Conservation (phyloP, 2,113 vertebrate genomes). For the Thamnaconus septentrionalis region DNA sequence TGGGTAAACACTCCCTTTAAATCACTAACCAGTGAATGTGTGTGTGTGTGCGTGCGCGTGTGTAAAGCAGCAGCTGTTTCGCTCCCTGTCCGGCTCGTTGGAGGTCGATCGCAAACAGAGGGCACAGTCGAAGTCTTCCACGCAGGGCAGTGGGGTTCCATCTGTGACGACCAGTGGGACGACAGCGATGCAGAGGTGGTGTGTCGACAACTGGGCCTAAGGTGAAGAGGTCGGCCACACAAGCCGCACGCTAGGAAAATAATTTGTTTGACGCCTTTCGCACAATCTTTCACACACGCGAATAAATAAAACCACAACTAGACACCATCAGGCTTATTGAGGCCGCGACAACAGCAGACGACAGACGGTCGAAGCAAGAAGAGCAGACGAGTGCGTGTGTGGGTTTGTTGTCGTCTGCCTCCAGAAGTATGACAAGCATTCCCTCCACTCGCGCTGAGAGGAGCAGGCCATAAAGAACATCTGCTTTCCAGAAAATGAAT, state of each 20-base stretch:
- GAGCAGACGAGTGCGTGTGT: constrained; percentile 38
- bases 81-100: constrained; percentile 81
- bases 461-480: constrained; percentile 64
- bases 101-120: constrained; percentile 76
- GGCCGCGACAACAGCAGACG: constrained; percentile 5
- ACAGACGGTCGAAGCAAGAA: constrained; percentile 19
- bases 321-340: too few species aligned
- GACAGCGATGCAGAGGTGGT: constrained; percentile 94
- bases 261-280: too few species aligned
- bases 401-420: constrained; percentile 53
- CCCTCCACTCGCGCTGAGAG: constrained; percentile 58
- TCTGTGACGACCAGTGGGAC: constrained; percentile 97
- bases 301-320: too few species aligned
- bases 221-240: constrained; percentile 71
- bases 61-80: constrained; percentile 62
- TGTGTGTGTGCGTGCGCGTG: not conserved
- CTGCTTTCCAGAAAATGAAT: constrained; percentile 68
- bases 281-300: too few species aligned
- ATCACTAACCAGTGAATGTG: too few species aligned
- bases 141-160: constrained; percentile 90
- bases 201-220: constrained; percentile 93
- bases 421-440: constrained; percentile 76
- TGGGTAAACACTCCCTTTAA: too few species aligned
- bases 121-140: constrained; percentile 92
- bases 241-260: too few species aligned